Percentiles rank a stretch among this genome's conserved stretches.
These are phyloP conservation scores for Sternotherus odoratus DNA, from an alignment of 2,797 vertebrate species.

Conservation along the genomic window DNA sequence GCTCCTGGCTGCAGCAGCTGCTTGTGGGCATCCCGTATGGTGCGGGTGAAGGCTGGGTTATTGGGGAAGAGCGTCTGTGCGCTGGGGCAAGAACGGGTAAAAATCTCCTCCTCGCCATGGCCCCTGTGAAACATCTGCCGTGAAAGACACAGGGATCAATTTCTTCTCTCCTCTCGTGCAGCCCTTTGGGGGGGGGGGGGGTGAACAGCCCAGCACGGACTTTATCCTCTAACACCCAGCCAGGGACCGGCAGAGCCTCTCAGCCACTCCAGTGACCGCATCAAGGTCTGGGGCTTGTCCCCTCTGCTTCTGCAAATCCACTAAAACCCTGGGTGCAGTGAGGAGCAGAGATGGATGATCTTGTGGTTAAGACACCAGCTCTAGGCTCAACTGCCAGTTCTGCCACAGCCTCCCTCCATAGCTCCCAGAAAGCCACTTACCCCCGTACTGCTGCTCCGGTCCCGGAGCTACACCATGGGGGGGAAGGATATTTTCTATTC, in stretches of 20 bases:
- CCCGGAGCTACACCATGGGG: too few species aligned
- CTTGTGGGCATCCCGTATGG: conserved; percentile 87
- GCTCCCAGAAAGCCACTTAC: too few species aligned
- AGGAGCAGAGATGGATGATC: too few species aligned
- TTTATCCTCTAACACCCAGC: not conserved
- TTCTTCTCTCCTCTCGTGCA: not conserved
- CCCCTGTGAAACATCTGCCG: conserved; percentile 62
- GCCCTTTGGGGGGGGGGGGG: not conserved
- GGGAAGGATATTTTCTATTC: too few species aligned
- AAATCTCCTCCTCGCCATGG: conserved; percentile 79
- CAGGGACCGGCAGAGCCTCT: not conserved
- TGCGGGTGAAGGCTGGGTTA: conserved; percentile 87
- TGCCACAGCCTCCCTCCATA: too few species aligned
- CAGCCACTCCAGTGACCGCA: not conserved
- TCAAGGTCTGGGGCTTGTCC: not conserved
- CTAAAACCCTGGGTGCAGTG: not conserved
- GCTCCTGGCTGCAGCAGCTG: conserved; percentile 80
- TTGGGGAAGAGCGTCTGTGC: conserved; percentile 86
- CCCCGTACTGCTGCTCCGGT: too few species aligned
- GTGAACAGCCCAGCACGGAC: not conserved
- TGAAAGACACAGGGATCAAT: not conserved
- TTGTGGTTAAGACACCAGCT: too few species aligned
- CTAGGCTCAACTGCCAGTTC: too few species aligned
- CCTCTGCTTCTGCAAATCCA: not conserved
- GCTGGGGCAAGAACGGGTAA: conserved; percentile 86